phyloP scores from a whole-genome alignment of 2,797 vertebrate species.

The Eupleurogrammus muticus region DNA sequence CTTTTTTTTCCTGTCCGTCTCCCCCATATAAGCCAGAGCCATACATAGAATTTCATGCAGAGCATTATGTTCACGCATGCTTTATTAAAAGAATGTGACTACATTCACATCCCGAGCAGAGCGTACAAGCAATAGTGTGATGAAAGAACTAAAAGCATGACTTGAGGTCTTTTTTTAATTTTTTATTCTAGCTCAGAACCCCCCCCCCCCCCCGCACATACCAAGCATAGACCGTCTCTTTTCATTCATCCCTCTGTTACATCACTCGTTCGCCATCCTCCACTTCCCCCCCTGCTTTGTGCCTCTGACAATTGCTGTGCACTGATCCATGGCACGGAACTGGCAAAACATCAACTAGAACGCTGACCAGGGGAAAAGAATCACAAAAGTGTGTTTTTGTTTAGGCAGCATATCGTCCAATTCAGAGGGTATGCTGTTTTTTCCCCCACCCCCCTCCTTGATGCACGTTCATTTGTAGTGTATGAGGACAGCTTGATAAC shows the following conservation, averaged over 20 bases:
- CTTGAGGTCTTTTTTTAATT: conserved; percentile 33
- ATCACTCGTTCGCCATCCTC: conserved; percentile 70
- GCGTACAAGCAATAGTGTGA: conserved; percentile 17
- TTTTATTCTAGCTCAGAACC: conserved; percentile 29
- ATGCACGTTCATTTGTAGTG: conserved; percentile 15
- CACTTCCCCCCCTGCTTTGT: conserved; percentile 71
- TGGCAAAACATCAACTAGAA: conserved; percentile 75
- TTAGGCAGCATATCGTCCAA: conserved; percentile 64
- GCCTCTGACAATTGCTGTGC: conserved; percentile 74
- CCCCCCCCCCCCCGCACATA: conserved; percentile 46
- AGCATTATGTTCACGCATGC: conserved; percentile 37
- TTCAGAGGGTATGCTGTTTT: conserved; percentile 27
- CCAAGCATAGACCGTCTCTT: conserved; percentile 70
- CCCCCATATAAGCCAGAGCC: conserved; percentile 10
- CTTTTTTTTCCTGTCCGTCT: conserved; percentile 27
- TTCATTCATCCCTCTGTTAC: conserved; percentile 72
- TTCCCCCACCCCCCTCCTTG: background rate
- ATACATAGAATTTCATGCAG: conserved; percentile 19
- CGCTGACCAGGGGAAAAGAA: conserved; percentile 74
- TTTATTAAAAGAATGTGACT: conserved; percentile 50
- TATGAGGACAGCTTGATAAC: background rate
- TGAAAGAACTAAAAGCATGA: conserved; percentile 59
- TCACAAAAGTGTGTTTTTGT: conserved; percentile 74
- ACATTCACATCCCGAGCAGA: conserved; percentile 36
- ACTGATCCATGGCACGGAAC: conserved; percentile 72